These are phyloP conservation scores for Lucifuga dentata DNA, from an alignment of 2,113 vertebrate genomes.

Conservation along the genomic window DNA sequence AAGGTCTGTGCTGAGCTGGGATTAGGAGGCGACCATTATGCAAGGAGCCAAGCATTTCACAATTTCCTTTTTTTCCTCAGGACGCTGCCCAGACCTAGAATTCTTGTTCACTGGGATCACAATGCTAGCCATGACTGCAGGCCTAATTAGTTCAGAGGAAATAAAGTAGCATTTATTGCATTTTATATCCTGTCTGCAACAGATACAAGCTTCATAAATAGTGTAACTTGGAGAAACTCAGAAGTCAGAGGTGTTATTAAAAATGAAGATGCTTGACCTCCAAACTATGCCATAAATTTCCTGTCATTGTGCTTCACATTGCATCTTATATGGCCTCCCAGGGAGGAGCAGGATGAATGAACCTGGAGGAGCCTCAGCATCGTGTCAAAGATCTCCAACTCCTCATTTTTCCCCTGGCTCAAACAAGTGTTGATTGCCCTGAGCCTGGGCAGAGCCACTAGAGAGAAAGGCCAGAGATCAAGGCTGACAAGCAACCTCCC, in stretches of 20 bases:
- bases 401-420: conserved; percentile 39
- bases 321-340: conserved; percentile 21
- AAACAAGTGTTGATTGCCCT: conserved; percentile 73
- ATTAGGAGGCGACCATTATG: conserved; percentile 52
- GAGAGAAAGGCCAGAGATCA: conserved; percentile 63
- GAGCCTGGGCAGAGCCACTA: conserved; percentile 49
- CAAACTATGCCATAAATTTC: conserved; percentile 27
- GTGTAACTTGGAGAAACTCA: conserved; percentile 42
- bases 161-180: conserved; percentile 47
- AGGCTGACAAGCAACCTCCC: conserved; percentile 59
- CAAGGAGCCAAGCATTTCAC: conserved; percentile 44
- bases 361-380: conserved; percentile 34
- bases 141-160: conserved; percentile 62
- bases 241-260: conserved; percentile 49
- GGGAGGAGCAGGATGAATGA: conserved; percentile 40
- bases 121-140: conserved; percentile 40
- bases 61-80: conserved; percentile 68
- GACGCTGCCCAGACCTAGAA: conserved; percentile 8
- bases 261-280: conserved; percentile 63
- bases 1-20: conserved; percentile 31
- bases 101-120: conserved; percentile 49
- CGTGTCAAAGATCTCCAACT: conserved; percentile 41
- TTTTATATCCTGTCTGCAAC: conserved; percentile 46
- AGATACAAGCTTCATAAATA: conserved; percentile 61
- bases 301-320: conserved; percentile 10